A percentile compares a stretch with the other conserved stretches of the same genome.
These are phyloP conservation scores for Drosophila histrio DNA, from an alignment of 2,888 invertebrate genomes.

Conservation along the genomic window DNA sequence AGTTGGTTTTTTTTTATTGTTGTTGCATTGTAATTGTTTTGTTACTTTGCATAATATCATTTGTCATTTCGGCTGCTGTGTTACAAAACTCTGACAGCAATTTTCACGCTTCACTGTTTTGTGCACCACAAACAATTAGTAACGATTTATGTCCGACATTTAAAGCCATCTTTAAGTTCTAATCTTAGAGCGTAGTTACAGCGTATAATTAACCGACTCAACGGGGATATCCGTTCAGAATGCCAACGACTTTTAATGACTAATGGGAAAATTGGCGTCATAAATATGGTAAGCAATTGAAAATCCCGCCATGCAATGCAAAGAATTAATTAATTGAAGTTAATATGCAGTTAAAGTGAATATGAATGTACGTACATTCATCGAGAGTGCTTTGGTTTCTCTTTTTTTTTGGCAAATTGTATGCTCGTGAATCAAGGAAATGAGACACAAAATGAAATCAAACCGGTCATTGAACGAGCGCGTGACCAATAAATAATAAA, in stretches of 20 bases:
- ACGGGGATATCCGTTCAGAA: slow-evolving; percentile 1
- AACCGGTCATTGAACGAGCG: slow-evolving; percentile 48
- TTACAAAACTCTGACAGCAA: slow-evolving; percentile 19
- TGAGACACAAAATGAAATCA: slow-evolving; percentile 18
- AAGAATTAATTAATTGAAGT: not conserved
- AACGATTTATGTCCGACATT: slow-evolving; percentile 31
- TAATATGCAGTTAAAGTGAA: not conserved
- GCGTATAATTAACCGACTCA: not conserved
- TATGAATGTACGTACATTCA: not conserved
- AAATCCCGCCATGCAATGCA: not conserved
- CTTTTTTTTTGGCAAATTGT: slow-evolving; percentile 8
- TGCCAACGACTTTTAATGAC: not conserved
- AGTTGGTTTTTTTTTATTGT: not conserved
- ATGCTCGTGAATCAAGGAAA: slow-evolving; percentile 21
- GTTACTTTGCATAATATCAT: slow-evolving; percentile 25
- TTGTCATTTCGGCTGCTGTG: slow-evolving; percentile 15
- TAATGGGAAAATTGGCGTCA: slow-evolving; percentile 1
- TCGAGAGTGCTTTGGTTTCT: slow-evolving; percentile 1
- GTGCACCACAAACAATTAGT: slow-evolving; percentile 14
- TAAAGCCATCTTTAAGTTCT: not conserved
- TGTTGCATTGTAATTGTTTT: slow-evolving; percentile 17
- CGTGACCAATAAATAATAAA: slow-evolving; percentile 31
- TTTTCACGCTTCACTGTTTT: slow-evolving; percentile 35
- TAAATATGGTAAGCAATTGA: not conserved
- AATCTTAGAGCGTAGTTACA: not conserved